Conservation (phyloP, 2,888 invertebrate species). For the Andrena hattorfiana region DNA sequence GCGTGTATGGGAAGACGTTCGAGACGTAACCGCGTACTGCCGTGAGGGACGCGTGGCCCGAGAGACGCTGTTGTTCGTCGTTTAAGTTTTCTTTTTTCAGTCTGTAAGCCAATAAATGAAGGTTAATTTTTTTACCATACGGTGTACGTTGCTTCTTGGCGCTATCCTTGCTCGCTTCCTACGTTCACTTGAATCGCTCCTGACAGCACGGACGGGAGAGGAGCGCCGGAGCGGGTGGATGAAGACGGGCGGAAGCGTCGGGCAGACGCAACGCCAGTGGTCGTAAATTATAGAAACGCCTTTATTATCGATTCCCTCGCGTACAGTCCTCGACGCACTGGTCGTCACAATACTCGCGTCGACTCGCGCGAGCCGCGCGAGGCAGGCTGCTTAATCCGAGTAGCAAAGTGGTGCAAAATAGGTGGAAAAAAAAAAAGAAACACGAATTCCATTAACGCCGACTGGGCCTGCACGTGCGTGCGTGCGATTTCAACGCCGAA, state of each 20-base stretch:
- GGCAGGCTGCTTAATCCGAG: constrained; percentile 4
- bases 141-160: constrained; percentile 15
- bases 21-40: constrained; percentile 45
- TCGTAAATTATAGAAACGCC: constrained; percentile 58
- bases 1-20: background rate
- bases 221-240: too few relatives aligned
- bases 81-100: constrained; percentile 79
- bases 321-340: constrained; percentile 47
- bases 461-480: constrained; percentile 22
- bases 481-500: constrained; percentile 17
- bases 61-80: constrained; percentile 64
- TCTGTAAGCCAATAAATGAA: constrained; percentile 81
- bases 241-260: too few relatives aligned
- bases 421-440: constrained; percentile 47
- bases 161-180: background rate
- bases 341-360: constrained; percentile 51
- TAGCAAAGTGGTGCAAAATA: constrained; percentile 43
- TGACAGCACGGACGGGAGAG: background rate
- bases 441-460: constrained; percentile 21
- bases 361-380: constrained; percentile 13
- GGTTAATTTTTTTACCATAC: constrained; percentile 79
- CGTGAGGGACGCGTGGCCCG: constrained; percentile 58
- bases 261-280: background rate
- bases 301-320: constrained; percentile 65
- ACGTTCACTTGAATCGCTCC: background rate